phyloP scores from a whole-genome alignment of 2,113 vertebrate genomes.

The Recurvirostra avosetta region DNA sequence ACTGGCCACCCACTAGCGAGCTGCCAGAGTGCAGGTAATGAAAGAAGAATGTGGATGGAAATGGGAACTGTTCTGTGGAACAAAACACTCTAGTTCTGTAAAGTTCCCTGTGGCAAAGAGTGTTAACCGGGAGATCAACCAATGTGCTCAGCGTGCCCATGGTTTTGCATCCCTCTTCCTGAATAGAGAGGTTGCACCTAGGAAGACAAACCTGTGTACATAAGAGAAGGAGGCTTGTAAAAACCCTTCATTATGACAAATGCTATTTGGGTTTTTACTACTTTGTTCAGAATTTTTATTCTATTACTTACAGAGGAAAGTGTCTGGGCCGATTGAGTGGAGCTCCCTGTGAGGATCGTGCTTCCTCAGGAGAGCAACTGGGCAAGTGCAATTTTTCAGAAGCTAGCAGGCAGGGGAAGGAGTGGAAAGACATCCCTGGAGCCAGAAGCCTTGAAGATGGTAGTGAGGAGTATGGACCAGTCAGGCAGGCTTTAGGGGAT shows the following conservation, averaged over 20 bases:
- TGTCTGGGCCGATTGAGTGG: fast-evolving
- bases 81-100: fast-evolving
- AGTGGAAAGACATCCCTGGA: not conserved
- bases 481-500: not conserved
- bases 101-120: fast-evolving
- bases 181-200: not conserved
- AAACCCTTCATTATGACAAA: not conserved
- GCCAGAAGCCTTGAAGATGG: not conserved
- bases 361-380: fast-evolving
- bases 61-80: not conserved
- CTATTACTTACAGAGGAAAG: not conserved
- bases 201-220: not conserved
- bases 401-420: not conserved
- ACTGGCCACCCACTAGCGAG: too few species aligned
- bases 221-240: not conserved
- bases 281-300: not conserved
- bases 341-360: not conserved
- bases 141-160: fast-evolving
- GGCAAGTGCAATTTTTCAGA: not conserved
- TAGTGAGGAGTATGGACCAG: not conserved
- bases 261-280: not conserved
- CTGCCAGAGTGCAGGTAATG: not conserved
- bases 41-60: not conserved
- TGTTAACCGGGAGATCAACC: not conserved
- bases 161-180: not conserved